Conservation (phyloP, 2,797 vertebrate species). For the Scolopax bukidnonensis region DNA sequence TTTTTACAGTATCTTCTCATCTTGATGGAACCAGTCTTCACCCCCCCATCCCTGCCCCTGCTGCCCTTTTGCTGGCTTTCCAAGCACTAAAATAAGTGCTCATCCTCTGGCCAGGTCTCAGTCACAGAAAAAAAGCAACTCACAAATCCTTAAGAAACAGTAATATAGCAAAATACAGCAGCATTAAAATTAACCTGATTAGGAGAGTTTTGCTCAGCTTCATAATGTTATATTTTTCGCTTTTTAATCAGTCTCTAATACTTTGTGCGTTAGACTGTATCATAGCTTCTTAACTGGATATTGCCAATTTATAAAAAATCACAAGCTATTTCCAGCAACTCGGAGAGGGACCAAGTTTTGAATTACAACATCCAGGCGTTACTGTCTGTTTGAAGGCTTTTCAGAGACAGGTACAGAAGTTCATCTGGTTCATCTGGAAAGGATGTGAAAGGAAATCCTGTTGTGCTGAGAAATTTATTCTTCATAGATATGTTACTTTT, state of each 20-base stretch:
- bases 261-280: not conserved
- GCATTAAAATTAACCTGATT: not conserved
- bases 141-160: not conserved
- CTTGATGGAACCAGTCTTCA: not conserved
- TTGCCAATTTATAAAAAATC: not conserved
- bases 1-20: not conserved
- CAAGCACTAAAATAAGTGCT: not conserved
- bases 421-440: not conserved
- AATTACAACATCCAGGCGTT: not conserved
- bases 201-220: not conserved
- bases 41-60: no score
- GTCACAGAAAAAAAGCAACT: not conserved
- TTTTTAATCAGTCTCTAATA: not conserved
- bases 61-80: not conserved
- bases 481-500: rapidly evolving
- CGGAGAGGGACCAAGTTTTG: not conserved
- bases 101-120: not conserved
- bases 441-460: not conserved
- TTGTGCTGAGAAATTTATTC: not conserved
- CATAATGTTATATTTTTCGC: not conserved
- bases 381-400: not conserved
- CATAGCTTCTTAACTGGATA: not conserved
- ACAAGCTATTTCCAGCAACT: not conserved
- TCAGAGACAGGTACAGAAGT: not conserved
- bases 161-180: not conserved